Evolutionary conservation across 2,797 vertebrate genomes (phyloP).

Genomic region (Microctenopoma steveboyesi): DNA sequence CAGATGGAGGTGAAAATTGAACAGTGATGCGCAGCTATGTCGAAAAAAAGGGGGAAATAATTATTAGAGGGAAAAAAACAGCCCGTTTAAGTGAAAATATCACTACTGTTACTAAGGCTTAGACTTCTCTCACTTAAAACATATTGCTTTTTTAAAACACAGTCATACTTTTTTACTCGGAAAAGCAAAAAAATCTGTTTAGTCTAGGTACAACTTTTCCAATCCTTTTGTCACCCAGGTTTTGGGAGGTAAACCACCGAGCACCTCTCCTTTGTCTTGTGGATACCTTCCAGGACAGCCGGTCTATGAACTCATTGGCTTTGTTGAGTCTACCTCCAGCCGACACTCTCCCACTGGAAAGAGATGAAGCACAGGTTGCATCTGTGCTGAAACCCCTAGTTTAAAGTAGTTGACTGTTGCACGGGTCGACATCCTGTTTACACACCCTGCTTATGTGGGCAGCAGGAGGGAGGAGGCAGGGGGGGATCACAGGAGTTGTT

Average conservation of each 20-base stretch:
- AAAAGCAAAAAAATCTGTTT: constrained; percentile 56
- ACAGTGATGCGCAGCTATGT: constrained; percentile 80
- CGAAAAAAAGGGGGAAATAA: constrained; percentile 69
- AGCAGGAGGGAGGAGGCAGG: constrained; percentile 30
- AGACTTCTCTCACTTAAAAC: constrained; percentile 40
- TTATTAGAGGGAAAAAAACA: constrained; percentile 68
- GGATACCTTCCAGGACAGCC: constrained; percentile 60
- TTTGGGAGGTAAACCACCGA: constrained; percentile 63
- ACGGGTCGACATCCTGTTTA: constrained; percentile 82
- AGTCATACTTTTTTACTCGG: constrained; percentile 52
- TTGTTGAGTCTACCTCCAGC: constrained; percentile 78
- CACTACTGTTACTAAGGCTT: constrained; percentile 31
- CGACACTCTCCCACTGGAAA: constrained; percentile 44
- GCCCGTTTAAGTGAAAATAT: constrained; percentile 57
- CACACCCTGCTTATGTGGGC: constrained; percentile 69
- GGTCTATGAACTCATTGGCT: constrained; percentile 71
- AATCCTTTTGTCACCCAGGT: constrained; percentile 50
- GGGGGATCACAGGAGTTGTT: constrained; percentile 66
- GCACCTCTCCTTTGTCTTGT: constrained; percentile 63
- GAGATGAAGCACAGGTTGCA: constrained; percentile 64
- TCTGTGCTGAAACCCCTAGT: constrained; percentile 59
- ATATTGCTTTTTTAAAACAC: constrained; percentile 62
- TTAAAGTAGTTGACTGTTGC: constrained; percentile 76
- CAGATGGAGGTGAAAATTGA: constrained; percentile 87
- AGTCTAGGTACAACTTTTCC: constrained; percentile 60